A percentile compares a stretch with the other conserved stretches of the same genome.
Evolutionary conservation across 2,888 invertebrate species (phyloP).

Genomic region (Hirudinaria manillensis): DNA sequence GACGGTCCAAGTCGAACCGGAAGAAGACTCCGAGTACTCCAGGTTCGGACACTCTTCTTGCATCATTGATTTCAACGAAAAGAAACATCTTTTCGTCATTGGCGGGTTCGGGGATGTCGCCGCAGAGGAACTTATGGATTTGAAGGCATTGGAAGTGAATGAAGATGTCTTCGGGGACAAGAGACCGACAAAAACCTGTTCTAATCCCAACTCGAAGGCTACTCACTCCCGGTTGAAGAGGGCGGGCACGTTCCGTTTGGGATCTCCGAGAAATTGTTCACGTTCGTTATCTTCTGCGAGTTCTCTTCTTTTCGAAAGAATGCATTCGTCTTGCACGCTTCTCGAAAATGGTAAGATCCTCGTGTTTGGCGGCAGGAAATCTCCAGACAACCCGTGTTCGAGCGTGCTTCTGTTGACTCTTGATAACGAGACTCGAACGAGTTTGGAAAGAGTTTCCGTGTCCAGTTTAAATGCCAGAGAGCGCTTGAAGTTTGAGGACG

Average conservation of each 20-base stretch:
- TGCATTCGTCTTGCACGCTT: conserved; percentile 44
- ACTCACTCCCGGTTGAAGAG: too few relatives aligned
- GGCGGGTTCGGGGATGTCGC: conserved; percentile 49
- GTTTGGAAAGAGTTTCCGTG: not conserved
- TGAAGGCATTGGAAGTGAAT: too few relatives aligned
- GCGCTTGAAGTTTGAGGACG: not conserved
- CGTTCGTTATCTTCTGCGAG: not conserved
- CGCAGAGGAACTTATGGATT: conserved; percentile 41
- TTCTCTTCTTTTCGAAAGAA: conserved; percentile 39
- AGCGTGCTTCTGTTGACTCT: conserved; percentile 33
- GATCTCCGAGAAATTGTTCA: too few relatives aligned
- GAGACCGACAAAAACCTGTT: too few relatives aligned
- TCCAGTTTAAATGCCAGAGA: not conserved
- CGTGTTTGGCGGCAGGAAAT: not conserved
- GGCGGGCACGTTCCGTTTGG: too few relatives aligned
- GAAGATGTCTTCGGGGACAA: too few relatives aligned
- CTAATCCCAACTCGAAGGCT: too few relatives aligned
- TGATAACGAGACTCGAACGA: not conserved
- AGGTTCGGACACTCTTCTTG: not conserved
- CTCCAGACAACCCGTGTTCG: not conserved
- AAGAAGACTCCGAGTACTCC: not conserved
- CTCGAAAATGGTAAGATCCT: not conserved
- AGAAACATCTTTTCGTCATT: conserved; percentile 31
- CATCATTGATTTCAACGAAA: not conserved
- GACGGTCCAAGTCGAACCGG: not conserved